Base-by-base conservation (phyloP, 2,797 vertebrate species). In the Neosilurus hyrtlii region DNA sequence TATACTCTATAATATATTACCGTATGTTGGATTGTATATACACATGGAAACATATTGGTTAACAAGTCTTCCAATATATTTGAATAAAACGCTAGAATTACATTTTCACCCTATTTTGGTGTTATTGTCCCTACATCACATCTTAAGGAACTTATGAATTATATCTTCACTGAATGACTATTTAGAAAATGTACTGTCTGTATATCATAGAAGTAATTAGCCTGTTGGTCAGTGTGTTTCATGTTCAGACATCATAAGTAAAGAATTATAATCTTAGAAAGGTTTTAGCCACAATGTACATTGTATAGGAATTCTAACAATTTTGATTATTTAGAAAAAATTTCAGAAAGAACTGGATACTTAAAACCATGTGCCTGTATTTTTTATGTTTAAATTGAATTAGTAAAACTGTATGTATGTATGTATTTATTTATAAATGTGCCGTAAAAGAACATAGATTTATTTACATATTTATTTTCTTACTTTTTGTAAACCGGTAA, bases 61-160 rank as follows among this genome's bases (percentile, higher is more conserved):
- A 43, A 54, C 9, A 57, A 57, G 16, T 26, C 52, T 57, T 24
- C 15, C 12, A 62, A 30, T 56, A 10, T 59, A 59, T 26, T 20
- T 15, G 59, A 1, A 9, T 0, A 65, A 0, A 51, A 18, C 24
- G 6, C 37, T 18, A 26, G 8, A 12, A 51, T 24, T 51, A 51
- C 22, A 78, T 78, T 51, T 43, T 26, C n/a, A 26, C 15, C 0
- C 1, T 49, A 15, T 59, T 51, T 62, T 0, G 15, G 37, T 1
- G 24, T 83, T 54, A 75, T 73, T 77, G 79, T 72, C 84, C 84
- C 62, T 20, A 71, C 73, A 66, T 65, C 75, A 18, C 75, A 72
- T 56, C 52, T 30, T 26, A 73, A 54, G n/a, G n/a, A 70, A 35
- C 85, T 88, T 85, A 56, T 63, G 77, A 87, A 87, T 49, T 73